A percentile compares a stretch with the other conserved stretches of the same genome.
These are phyloP conservation scores for Enteromius viviparus DNA, from an alignment of 2,797 vertebrate genomes.

Conservation along the genomic window DNA sequence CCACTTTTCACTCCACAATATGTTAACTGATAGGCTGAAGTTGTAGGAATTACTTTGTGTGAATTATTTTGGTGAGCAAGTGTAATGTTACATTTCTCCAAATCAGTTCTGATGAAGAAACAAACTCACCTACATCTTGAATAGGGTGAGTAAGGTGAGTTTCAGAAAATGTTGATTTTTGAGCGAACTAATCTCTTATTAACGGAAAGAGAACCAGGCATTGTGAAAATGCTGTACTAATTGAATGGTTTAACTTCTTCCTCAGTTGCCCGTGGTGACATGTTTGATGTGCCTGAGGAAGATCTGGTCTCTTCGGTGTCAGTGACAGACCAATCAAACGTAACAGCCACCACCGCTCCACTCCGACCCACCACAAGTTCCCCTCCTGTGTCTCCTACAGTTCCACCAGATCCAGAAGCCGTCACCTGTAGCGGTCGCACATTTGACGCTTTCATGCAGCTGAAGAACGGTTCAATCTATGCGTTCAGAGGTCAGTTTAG, in stretches of 20 bases:
- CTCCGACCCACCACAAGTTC: not conserved
- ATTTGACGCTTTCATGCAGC: conserved; percentile 91
- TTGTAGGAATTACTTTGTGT: not conserved
- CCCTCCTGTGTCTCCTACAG: not conserved
- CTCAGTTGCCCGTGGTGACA: conserved; percentile 86
- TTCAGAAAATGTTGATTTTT: not conserved
- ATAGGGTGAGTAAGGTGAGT: not conserved
- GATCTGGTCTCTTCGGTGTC: not conserved
- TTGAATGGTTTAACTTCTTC: not conserved
- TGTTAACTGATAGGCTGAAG: not conserved
- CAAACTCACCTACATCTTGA: not conserved
- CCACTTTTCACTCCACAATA: not conserved
- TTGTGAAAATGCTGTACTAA: not conserved
- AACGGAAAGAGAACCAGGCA: not conserved
- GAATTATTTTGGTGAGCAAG: not conserved
- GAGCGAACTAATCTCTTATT: not conserved
- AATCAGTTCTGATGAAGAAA: not conserved
- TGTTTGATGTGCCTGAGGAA: conserved; percentile 78
- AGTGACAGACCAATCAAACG: not conserved
- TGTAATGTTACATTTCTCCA: not conserved
- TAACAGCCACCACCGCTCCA: not conserved
- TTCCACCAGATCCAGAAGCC: conserved; percentile 61
- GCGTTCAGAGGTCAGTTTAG: conserved; percentile 88
- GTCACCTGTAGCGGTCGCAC: conserved; percentile 81
- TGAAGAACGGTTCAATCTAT: conserved; percentile 92